Evolutionary conservation across 2,888 invertebrate species (phyloP).

Genomic region (Drosophila multiciliata): DNA sequence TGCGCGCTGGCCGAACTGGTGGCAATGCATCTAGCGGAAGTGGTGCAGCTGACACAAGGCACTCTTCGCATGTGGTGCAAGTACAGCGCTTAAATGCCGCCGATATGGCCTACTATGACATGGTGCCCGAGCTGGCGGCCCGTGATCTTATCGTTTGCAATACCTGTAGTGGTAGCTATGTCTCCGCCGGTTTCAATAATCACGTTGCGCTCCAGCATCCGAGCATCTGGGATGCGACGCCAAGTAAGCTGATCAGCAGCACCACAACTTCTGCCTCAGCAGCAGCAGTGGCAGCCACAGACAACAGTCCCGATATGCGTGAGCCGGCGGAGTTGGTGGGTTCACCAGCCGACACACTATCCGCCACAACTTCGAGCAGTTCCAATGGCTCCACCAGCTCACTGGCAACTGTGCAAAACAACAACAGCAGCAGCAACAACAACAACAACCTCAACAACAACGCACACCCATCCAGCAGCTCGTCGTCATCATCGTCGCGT

Average conservation of each 20-base stretch:
- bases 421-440: constrained; percentile 50
- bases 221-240: constrained; percentile 71
- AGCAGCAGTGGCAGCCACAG: constrained; percentile 12
- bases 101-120: constrained; percentile 91
- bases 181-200: constrained; percentile 91
- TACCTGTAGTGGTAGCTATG: constrained; percentile 91
- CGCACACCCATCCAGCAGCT: constrained; percentile 39
- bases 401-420: constrained; percentile 81
- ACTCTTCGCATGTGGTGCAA: constrained; percentile 50
- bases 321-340: constrained; percentile 39
- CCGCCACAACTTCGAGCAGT: constrained; percentile 62
- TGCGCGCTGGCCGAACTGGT: constrained; percentile 53
- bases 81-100: constrained; percentile 86
- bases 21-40: constrained; percentile 7
- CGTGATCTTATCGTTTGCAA: constrained; percentile 92
- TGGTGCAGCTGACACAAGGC: constrained; percentile 18
- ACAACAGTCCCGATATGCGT: constrained; percentile 66
- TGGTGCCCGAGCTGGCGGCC: constrained; percentile 91
- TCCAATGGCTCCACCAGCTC: constrained; percentile 80
- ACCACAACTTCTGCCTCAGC: constrained; percentile 12
- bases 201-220: constrained; percentile 88
- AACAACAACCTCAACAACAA: constrained; percentile 28
- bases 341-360: constrained; percentile 65
- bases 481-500: constrained; percentile 75
- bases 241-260: constrained; percentile 62